Evolutionary conservation across 2,113 vertebrate species (phyloP).

Genomic region (Ptychochromis oligacanthus): DNA sequence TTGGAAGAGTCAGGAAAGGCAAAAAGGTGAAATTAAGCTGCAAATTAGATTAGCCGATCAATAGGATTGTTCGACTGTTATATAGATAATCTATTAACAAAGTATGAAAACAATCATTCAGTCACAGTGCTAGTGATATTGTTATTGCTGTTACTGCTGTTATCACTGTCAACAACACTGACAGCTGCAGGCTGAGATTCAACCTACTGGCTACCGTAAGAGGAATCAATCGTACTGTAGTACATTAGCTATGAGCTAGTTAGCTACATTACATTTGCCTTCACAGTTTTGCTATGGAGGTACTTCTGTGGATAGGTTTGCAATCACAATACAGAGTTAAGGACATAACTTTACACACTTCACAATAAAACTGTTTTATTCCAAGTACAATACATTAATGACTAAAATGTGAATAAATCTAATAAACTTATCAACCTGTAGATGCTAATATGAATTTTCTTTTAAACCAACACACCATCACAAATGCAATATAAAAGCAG

Average conservation of each 20-base stretch:
- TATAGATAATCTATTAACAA: neutral
- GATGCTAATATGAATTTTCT: neutral
- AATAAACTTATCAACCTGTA: neutral
- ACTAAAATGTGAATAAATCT: no score
- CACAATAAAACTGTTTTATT: no score
- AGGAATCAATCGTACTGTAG: neutral
- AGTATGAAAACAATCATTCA: neutral
- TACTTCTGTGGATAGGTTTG: no score
- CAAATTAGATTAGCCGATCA: neutral
- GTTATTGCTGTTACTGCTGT: neutral
- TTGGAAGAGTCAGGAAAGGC: neutral
- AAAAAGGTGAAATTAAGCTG: neutral
- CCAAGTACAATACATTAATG: no score
- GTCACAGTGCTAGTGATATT: neutral
- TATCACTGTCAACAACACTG: neutral
- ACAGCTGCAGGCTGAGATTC: neutral
- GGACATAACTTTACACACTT: no score
- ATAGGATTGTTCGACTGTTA: neutral
- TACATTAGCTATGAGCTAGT: accelerated
- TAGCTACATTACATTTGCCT: neutral
- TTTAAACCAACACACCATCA: neutral
- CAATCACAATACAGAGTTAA: no score
- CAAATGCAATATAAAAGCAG: neutral
- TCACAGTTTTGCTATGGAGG: no score
- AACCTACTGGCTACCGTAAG: neutral